Evolutionary conservation across 1,140 invertebrate genomes (phyloP), one percentile per base, ranked within the genome.

Genomic region (Drosophila elegans): DNA sequence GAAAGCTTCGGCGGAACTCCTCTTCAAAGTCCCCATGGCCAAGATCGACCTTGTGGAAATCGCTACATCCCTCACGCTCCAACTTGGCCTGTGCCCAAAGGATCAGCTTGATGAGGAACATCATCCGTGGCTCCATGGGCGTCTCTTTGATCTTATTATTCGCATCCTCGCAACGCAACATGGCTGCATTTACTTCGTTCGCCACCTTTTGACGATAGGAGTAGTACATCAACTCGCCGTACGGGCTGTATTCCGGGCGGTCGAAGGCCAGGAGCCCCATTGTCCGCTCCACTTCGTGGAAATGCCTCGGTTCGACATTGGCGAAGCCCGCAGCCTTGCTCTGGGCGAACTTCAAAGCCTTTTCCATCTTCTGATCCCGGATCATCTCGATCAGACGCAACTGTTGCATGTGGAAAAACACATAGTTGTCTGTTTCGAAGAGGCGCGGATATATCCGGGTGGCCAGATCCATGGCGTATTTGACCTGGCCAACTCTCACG

Each of bases 191-290:
- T 4, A 74, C 11, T 27, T 82, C 61, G 0, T 45, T 25, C 12
- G 48, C 55, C 3, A 75, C 55, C 21, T 66, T 53, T 21, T 76
- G 38, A 6, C 34, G 94, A 91, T 98, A 97, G 21, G 97, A 96
- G 2, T 96, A 95, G 77, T 97, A 95, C 13, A 99, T 93, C 10
- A 99, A 93, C 93, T 99, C 98, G 36, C 97, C 96, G 93, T 99
- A 99, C 1, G 98, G 98, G 72, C 97, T 98, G 42, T 95, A 95
- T 74, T 97, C 95, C 3, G 98, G 98, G 78, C 99, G 97, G 56
- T 99, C 98, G 93, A 99, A 99, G 9, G 98, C 98, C n/a, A 99
- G 93, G 5, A 99, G 93, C 0, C 98, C 98, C 42, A 99, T 93
- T 0, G 98, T 99, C 63, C 98, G 93, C 80, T 97, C 96, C 21